Evolutionary conservation across 2,113 vertebrate genomes (phyloP), one percentile per base, ranked within the genome.

Genomic region (Phycodurus eques): DNA sequence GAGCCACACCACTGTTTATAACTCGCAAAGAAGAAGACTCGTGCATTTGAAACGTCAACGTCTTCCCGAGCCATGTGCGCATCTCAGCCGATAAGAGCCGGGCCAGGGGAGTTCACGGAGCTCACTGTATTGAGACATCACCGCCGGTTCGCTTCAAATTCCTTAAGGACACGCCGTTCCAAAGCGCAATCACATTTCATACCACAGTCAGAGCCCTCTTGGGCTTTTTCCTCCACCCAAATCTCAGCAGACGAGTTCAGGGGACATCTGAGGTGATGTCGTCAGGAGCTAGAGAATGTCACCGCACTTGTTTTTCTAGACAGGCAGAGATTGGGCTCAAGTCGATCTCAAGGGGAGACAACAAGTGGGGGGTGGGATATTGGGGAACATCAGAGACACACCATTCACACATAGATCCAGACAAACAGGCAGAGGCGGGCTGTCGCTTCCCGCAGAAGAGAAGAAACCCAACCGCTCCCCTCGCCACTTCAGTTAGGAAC

Each of bases 121-220:
- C 77, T 73, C 80, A 69, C 84, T 79, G 80, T 80, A 86, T 75
- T 78, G 76, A 87, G 85, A 85, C 73, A 67, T 85, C 79, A 81
- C 83, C 67, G 49, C 75, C 39, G 70, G 82, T 88, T 39, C 88
- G 88, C 84, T 87, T 89, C 80, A 83, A 89, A 87, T 88, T 91
- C 86, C 81, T 88, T 83, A 85, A 90, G 87, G 83, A 87, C 76
- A 85, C 85, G 81, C 60, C 74, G 81, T 80, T 84, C 74, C 80
- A 76, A 73, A 60, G 39, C 17, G 33, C 86, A 88, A 87, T 88
- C 87, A 82, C 86, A 85, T 86, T 87, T 91, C 79, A 79, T 88
- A 89, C 89, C 84, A 66, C 77, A 76, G 70, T 68, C 53, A 68
- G 70, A 60, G 75, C 80, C 83, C 69, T 72, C 54, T 82, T 87